Percentiles rank a stretch among this genome's conserved stretches.
Conservation (phyloP, 92 coral and sea anemone species). For the Porites lobata region DNA sequence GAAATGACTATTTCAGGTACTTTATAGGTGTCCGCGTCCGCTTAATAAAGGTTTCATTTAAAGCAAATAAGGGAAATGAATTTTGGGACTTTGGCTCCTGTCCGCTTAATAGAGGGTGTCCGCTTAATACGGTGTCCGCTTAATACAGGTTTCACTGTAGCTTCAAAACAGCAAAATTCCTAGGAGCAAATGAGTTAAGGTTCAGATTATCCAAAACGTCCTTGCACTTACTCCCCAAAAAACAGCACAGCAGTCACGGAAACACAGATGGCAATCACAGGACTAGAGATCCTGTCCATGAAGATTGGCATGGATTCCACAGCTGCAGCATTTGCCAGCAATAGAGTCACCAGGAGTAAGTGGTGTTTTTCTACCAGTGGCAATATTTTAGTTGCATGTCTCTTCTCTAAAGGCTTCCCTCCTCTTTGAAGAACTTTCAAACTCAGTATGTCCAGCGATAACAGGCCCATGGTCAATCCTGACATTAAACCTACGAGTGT, state of each 20-base stretch:
- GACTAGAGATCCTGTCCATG: slow-evolving; percentile 93
- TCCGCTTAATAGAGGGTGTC: too few species aligned
- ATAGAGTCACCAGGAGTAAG: slow-evolving; percentile 87
- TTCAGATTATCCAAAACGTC: not conserved
- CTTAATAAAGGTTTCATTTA: too few species aligned
- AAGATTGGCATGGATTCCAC: slow-evolving; percentile 98
- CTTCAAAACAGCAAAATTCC: too few species aligned
- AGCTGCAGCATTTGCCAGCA: slow-evolving; percentile 96
- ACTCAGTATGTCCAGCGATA: slow-evolving; percentile 95
- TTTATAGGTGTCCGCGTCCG: too few species aligned
- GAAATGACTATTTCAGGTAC: too few species aligned
- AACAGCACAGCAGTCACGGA: slow-evolving; percentile 98
- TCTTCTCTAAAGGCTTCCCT: slow-evolving; percentile 86
- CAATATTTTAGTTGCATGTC: slow-evolving; percentile 87
- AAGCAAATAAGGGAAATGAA: too few species aligned
- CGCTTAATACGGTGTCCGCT: too few species aligned
- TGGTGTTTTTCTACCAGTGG: slow-evolving; percentile 94
- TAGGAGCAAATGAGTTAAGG: too few species aligned
- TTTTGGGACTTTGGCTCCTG: too few species aligned
- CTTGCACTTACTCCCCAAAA: slow-evolving; percentile 95
- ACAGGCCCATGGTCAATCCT: slow-evolving; percentile 96
- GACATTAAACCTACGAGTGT: slow-evolving; percentile 86
- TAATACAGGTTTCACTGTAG: too few species aligned
- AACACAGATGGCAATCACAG: slow-evolving; percentile 92
- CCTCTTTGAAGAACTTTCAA: slow-evolving; percentile 94